Base-by-base conservation (phyloP, 2,113 vertebrate genomes). In the Garra rufa region DNA sequence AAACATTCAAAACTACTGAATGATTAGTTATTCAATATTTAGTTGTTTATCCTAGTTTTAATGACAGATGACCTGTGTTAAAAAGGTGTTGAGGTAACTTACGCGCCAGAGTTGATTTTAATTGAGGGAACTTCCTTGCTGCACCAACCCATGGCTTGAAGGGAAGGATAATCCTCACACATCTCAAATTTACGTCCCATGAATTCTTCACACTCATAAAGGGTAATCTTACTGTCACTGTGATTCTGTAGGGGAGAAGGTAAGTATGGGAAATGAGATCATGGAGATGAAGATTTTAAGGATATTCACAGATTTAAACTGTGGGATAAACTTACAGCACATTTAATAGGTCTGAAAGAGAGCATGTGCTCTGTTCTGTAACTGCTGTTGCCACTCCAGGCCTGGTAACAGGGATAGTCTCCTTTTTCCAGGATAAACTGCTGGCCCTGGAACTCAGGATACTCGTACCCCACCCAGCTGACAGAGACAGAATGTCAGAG, bases 381-480 rank as follows among this genome's bases (percentile, higher is more conserved):
- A 91, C 96, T 93, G 7, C 96, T 97, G 92, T 97, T 99, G 87
- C 97, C 97, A 0, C 97, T 98, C 97, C 97, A 99, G 87, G 97
- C 95, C 76, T 96, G 96, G 89, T 96, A 98, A 87, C 95, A 94
- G 80, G 98, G 97, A 48, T 98, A 98, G 91, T 99, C 97, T 34
- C 97, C 97, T 88, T 98, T 99, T 94, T 99, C 98, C 92, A 99
- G 93, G 90, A 99, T 97, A 85, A 99, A 99, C 93, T 99, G 97
- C 93, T 99, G 98, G 76, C 98, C 98, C 94, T 98, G 97, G 94
- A 96, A 98, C 89, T 99, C 97, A 0, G 97, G 97, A 89, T 99
- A 97, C 90, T 99, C 97, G 6, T 94, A 99, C 50, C 96, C 97
- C 83, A 98, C 95, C 96, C 97, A 99, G 43, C 97, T 98, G 89